Evolutionary conservation across 2,113 vertebrate species (phyloP).

Genomic region (human): GRCh38 chr7:137000001-137000500

Average conservation of each 20-base stretch:
- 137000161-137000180: neutral
- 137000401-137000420: neutral
- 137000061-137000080: neutral
- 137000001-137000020: neutral
- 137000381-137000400: neutral
- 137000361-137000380: neutral
- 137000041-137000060: neutral
- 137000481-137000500: neutral
- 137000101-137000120: neutral
- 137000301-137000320: neutral
- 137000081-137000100: neutral
- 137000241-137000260: neutral
- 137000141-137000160: neutral
- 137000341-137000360: neutral
- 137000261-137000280: neutral
- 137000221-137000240: neutral
- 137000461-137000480: neutral
- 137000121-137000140: neutral
- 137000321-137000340: neutral
- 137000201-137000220: neutral
- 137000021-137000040: neutral
- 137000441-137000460: accelerated
- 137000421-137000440: neutral
- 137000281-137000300: neutral
- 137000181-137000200: neutral